Evolutionary conservation across 2,888 invertebrate species (phyloP).

Genomic region (Limulus polyphemus): DNA sequence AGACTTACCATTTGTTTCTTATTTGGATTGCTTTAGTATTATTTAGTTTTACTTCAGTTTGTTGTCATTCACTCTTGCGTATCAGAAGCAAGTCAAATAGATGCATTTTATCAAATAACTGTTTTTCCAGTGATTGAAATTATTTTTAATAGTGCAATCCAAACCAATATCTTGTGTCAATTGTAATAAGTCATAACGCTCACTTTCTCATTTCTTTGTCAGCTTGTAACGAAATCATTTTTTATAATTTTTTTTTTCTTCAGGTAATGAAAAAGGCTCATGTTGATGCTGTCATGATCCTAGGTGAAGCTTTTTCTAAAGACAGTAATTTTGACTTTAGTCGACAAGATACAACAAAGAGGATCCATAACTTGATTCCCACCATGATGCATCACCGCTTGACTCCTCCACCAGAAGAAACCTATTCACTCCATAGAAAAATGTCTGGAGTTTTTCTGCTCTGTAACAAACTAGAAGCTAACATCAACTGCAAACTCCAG

Average conservation of each 20-base stretch:
- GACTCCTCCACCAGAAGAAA: constrained; percentile 95
- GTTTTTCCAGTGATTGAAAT: no score
- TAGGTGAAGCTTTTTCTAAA: constrained; percentile 82
- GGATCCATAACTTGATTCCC: constrained; percentile 73
- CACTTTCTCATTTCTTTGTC: no score
- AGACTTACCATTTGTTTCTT: no score
- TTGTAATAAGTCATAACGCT: no score
- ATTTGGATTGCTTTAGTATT: no score
- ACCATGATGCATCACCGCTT: constrained; percentile 86
- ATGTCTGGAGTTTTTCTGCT: constrained; percentile 87
- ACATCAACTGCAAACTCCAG: constrained; percentile 66
- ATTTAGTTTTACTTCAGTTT: no score
- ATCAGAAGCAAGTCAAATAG: no score
- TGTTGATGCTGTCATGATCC: constrained; percentile 88
- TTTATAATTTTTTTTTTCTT: constrained; percentile 10
- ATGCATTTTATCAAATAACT: no score
- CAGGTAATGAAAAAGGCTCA: constrained; percentile 88
- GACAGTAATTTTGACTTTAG: constrained; percentile 76
- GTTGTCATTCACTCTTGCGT: no score
- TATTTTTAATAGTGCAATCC: no score
- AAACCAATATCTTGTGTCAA: no score
- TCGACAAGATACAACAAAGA: constrained; percentile 61
- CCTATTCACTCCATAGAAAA: constrained; percentile 93
- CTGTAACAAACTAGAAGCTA: constrained; percentile 70
- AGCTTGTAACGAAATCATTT: no score